These are phyloP conservation scores for Harpagus bidentatus DNA, from an alignment of 2,113 vertebrate species.

Conservation along the genomic window DNA sequence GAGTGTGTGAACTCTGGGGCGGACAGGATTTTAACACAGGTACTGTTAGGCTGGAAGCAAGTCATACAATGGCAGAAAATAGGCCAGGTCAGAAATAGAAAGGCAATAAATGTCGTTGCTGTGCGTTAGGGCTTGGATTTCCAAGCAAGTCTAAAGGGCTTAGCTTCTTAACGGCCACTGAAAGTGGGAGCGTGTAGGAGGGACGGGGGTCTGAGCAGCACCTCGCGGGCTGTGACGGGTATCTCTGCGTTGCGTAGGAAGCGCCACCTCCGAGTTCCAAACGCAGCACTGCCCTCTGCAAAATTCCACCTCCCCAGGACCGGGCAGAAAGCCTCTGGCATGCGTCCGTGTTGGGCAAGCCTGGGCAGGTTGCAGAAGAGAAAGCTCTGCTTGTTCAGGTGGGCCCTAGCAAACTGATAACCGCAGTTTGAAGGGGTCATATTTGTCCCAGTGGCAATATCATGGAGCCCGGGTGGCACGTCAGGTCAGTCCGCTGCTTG, in stretches of 20 bases:
- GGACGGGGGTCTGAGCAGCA: background rate
- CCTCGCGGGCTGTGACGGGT: rapidly evolving
- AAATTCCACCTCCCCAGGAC: background rate
- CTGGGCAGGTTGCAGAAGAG: background rate
- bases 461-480: rapidly evolving
- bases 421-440: background rate
- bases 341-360: background rate
- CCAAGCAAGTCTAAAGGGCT: background rate
- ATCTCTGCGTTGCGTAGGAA: background rate
- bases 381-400: background rate
- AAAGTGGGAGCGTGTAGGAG: background rate
- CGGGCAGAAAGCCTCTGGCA: background rate
- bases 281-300: background rate
- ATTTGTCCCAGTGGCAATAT: background rate
- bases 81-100: background rate
- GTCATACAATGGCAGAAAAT: background rate
- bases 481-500: background rate
- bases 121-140: background rate
- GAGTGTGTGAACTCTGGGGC: background rate
- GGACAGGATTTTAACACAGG: background rate
- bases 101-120: background rate
- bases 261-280: background rate
- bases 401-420: background rate
- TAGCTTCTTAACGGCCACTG: background rate
- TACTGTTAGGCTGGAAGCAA: background rate